These are phyloP conservation scores for Heteromormyrus szaboi DNA, from an alignment of 2,797 vertebrate genomes.

Conservation along the genomic window DNA sequence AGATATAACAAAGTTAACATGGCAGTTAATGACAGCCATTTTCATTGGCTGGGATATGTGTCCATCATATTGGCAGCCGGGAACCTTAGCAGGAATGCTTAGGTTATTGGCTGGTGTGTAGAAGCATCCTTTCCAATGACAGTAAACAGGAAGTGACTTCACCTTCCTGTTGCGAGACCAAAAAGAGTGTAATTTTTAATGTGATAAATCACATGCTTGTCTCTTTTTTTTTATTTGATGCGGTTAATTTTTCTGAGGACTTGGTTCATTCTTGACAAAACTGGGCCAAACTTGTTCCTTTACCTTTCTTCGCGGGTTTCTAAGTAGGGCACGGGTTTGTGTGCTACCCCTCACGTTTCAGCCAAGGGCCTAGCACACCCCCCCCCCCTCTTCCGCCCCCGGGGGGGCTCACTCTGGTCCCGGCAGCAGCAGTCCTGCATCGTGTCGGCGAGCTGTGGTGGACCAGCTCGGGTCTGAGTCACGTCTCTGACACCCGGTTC, in stretches of 20 bases:
- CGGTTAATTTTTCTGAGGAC: constrained; percentile 7
- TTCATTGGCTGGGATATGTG: not conserved
- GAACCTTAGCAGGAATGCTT: not conserved
- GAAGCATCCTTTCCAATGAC: not conserved
- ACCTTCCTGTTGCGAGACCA: not conserved
- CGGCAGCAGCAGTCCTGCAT: not conserved
- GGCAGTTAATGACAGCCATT: not conserved
- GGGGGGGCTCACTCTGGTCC: not conserved
- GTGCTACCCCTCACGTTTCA: not conserved
- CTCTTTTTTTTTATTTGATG: not conserved
- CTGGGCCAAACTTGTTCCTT: not conserved
- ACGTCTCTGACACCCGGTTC: constrained; percentile 33
- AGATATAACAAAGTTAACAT: not conserved
- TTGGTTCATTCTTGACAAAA: not conserved
- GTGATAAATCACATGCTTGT: not conserved
- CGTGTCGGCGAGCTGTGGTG: constrained; percentile 17
- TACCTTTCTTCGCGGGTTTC: constrained; percentile 6
- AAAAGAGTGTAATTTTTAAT: not conserved
- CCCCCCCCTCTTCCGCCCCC: not conserved
- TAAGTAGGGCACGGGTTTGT: constrained; percentile 8
- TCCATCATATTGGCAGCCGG: not conserved
- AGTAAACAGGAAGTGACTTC: not conserved
- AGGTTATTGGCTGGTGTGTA: not conserved
- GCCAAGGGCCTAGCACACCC: not conserved
- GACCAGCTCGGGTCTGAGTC: constrained; percentile 34